Conservation (phyloP, 1,140 invertebrate genomes). For the Bombus sibiricus region DNA sequence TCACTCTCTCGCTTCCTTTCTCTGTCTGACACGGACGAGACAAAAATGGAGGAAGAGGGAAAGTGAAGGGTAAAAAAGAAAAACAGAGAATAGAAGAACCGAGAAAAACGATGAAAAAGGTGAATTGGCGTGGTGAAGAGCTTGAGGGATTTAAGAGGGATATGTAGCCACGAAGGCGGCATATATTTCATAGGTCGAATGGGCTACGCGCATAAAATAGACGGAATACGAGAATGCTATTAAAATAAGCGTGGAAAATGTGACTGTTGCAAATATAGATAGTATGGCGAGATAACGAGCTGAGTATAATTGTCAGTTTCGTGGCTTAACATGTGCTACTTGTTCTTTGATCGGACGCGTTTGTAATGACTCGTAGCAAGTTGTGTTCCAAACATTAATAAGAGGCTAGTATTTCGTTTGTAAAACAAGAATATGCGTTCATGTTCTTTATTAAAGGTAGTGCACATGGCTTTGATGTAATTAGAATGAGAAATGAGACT, state of each 20-base stretch:
- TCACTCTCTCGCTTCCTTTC: not conserved
- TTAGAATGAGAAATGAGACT: not conserved
- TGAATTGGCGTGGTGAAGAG: constrained; percentile 22
- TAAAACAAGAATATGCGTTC: not conserved
- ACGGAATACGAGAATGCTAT: constrained; percentile 20
- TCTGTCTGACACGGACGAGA: not conserved
- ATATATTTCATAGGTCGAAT: constrained; percentile 52
- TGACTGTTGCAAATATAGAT: constrained; percentile 7
- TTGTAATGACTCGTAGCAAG: not conserved
- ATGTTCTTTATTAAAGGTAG: not conserved
- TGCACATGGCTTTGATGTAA: not conserved
- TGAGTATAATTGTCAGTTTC: constrained; percentile 14
- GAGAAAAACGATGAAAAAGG: constrained; percentile 28
- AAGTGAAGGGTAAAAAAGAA: not conserved
- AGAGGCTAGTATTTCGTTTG: not conserved
- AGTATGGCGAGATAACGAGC: not conserved
- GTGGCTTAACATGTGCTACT: not conserved
- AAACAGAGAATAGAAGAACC: not conserved
- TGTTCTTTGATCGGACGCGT: not conserved
- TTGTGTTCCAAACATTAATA: not conserved
- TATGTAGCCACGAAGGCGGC: constrained; percentile 43
- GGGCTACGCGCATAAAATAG: constrained; percentile 17
- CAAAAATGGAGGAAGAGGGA: not conserved
- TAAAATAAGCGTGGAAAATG: not conserved
- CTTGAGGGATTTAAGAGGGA: constrained; percentile 21